A percentile compares a stretch with the other conserved stretches of the same genome.
phyloP scores from a whole-genome alignment of 2,888 invertebrate species.

The Notodonta ziczac region DNA sequence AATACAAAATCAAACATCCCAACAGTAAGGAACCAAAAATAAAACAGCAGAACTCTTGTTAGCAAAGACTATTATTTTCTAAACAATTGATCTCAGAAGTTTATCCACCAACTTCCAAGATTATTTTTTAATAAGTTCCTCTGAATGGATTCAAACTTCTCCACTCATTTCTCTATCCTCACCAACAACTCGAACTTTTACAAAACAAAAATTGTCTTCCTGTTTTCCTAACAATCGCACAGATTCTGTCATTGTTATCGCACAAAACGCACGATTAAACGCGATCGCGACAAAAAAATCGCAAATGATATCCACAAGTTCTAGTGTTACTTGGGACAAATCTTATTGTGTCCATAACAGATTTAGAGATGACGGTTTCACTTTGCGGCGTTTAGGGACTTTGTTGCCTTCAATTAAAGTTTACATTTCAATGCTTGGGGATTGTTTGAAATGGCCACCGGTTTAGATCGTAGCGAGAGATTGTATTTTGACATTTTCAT shows the following conservation, averaged over 20 bases:
- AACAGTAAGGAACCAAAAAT: too few species aligned
- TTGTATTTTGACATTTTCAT: slow-evolving; percentile 83
- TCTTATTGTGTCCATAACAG: slow-evolving; percentile 53
- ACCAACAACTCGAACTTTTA: slow-evolving; percentile 29
- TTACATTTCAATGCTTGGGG: slow-evolving; percentile 22
- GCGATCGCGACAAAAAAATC: slow-evolving; percentile 50
- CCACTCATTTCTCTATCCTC: slow-evolving; percentile 32
- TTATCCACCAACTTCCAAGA: too few species aligned
- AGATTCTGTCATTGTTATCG: slow-evolving; percentile 50
- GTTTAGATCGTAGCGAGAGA: slow-evolving; percentile 69
- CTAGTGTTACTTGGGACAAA: slow-evolving; percentile 70
- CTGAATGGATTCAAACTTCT: slow-evolving; percentile 18
- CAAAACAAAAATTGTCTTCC: slow-evolving; percentile 50
- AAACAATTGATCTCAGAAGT: too few species aligned
- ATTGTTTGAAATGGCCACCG: slow-evolving; percentile 20
- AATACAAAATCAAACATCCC: too few species aligned
- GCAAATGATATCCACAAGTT: slow-evolving; percentile 70
- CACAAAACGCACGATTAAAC: slow-evolving; percentile 52
- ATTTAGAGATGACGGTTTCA: slow-evolving; percentile 12
- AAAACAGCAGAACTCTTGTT: too few species aligned
- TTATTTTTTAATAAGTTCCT: too few species aligned
- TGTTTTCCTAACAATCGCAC: slow-evolving; percentile 49
- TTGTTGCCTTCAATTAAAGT: slow-evolving; percentile 16
- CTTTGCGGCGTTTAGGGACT: slow-evolving; percentile 7
- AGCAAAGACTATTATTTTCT: too few species aligned